Conservation (phyloP, 2,797 vertebrate genomes). For the Xenopus petersii region DNA sequence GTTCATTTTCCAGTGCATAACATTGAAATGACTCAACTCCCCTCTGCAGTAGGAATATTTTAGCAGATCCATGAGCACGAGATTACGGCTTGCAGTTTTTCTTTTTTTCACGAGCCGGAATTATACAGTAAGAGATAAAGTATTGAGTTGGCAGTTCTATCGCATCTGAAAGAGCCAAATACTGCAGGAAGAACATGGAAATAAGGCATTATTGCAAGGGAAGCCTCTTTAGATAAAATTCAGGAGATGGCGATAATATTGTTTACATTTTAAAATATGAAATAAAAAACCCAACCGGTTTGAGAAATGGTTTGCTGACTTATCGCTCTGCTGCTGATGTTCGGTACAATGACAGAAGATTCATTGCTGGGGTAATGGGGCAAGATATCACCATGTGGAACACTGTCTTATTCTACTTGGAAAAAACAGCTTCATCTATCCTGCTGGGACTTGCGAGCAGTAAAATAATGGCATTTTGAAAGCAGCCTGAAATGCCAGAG, state of each 20-base stretch:
- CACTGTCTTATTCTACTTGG: not conserved
- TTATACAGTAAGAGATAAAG: slow-evolving; percentile 1
- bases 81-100: slow-evolving; percentile 5
- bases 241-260: not conserved
- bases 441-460: not conserved
- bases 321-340: not conserved
- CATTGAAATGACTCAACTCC: slow-evolving; percentile 17
- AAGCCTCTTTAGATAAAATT: not conserved
- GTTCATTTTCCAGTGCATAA: slow-evolving; percentile 12
- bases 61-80: slow-evolving; percentile 14
- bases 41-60: slow-evolving; percentile 4
- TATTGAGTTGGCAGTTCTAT: not conserved
- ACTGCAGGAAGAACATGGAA: not conserved
- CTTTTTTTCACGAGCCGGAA: not conserved
- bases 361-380: slow-evolving; percentile 11
- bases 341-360: not conserved
- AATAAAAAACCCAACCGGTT: not conserved
- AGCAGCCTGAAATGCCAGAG: not conserved
- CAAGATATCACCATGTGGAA: not conserved
- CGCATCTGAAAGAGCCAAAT: not conserved
- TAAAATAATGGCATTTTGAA: not conserved
- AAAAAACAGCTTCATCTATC: not conserved
- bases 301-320: too few relatives aligned
- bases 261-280: not conserved
- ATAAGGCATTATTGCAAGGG: not conserved